Percentiles rank a stretch among this genome's conserved stretches.
Conservation (phyloP, 2,888 invertebrate species). For the Orthosia gracilis region DNA sequence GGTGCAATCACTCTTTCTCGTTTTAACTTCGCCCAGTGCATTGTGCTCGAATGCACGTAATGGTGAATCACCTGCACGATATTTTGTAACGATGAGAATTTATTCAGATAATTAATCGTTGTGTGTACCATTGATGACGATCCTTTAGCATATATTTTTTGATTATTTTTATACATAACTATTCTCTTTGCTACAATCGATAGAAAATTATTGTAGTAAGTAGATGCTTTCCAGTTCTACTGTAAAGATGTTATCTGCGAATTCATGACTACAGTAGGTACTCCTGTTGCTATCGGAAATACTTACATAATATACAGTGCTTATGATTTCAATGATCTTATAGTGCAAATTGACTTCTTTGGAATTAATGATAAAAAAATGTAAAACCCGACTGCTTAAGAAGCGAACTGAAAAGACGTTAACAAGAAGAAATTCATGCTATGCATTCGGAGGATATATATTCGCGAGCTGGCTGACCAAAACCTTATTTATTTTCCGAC, state of each 20-base stretch:
- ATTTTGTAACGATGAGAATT: constrained; percentile 54
- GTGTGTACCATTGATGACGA: constrained; percentile 17
- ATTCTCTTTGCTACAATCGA: no score
- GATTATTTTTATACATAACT: no score
- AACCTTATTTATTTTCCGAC: no score
- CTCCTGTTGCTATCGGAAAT: no score
- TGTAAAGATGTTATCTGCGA: neutral
- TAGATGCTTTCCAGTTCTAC: neutral
- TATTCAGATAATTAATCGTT: constrained; percentile 32
- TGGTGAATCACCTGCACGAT: constrained; percentile 59
- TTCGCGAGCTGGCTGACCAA: no score
- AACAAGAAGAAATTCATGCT: no score
- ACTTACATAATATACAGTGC: no score
- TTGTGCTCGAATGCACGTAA: constrained; percentile 51
- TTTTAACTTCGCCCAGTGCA: constrained; percentile 58
- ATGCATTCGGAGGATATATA: no score
- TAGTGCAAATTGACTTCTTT: neutral
- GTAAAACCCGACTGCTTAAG: no score
- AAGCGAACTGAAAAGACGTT: no score
- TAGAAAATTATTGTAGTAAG: no score
- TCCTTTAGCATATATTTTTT: neutral
- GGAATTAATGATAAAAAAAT: neutral
- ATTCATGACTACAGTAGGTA: neutral
- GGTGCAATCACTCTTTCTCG: constrained; percentile 78
- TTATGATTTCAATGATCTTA: neutral